Evolutionary conservation across 2,113 vertebrate species (phyloP), one percentile per base, ranked within the genome.

Genomic region (Paradisaea rubra): DNA sequence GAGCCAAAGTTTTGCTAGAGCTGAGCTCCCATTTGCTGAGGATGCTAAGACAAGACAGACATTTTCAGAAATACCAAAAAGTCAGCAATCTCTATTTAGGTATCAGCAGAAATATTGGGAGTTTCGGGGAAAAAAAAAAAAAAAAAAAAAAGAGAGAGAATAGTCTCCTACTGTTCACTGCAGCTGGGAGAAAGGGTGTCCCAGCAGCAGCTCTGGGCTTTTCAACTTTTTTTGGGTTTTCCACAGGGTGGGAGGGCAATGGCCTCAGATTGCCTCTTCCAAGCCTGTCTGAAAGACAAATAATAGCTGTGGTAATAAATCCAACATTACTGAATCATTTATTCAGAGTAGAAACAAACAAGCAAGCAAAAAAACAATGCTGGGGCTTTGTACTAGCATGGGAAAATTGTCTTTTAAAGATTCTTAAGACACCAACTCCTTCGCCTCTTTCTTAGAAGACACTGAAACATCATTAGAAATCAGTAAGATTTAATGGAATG

Each of bases 41-140:
- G 57, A 78, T 64, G 31, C 13, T 71, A 60, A 87, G 76, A 71
- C 39, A 87, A 86, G 81, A 64, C 28, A 93, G 49, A 49, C 30
- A 52, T 77, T 94, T 91, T 95, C 59, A 83, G 59, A 87, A 95
- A 92, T 59, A 77, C 30, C 50, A 65, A 63, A 59, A 94, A 86
- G 54, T 94, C 74, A 95, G 30, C 81, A 93, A 45, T 61, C 50
- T n/a, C 57, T 72, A 14, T 53, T 81, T 49, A 88, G 18, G n/a
- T 78, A 80, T 85, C 81, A 88, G 50, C 70, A 92, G 81, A 94
- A 96, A 72, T 61, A 94, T 4, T 20, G 25, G 7, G 27, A 92
- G 15, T 2, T 88, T 24, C 2, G 6, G 39, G 9, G 9, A 11
- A 31, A 19, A 54, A 69, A 7, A 20, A 28, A 19, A 54, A 69